Evolutionary conservation across 2,888 invertebrate genomes (phyloP).

Genomic region (Cryptocheilus praepositus): DNA sequence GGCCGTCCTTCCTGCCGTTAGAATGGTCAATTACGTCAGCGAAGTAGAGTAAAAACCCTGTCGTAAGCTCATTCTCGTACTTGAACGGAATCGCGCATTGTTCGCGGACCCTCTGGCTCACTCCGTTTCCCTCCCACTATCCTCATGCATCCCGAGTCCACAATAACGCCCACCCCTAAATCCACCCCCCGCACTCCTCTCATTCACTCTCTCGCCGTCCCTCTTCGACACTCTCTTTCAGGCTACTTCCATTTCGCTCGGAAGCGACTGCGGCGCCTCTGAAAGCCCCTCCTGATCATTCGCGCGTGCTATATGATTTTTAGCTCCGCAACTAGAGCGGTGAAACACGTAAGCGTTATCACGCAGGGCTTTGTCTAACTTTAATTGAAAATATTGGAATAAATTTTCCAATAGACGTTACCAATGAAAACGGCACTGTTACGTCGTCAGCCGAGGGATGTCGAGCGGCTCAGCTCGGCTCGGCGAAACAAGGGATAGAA

Average conservation of each 20-base stretch:
- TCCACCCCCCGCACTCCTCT: neutral
- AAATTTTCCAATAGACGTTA: slow-evolving; percentile 70
- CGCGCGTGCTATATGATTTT: slow-evolving; percentile 67
- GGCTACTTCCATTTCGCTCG: neutral
- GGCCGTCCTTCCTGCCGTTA: slow-evolving; percentile 10
- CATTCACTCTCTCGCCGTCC: neutral
- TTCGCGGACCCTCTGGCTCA: slow-evolving; percentile 20
- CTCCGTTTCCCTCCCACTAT: slow-evolving; percentile 5
- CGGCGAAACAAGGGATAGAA: neutral
- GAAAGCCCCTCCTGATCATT: slow-evolving; percentile 58
- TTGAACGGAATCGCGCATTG: slow-evolving; percentile 39
- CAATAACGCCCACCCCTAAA: neutral
- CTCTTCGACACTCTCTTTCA: neutral
- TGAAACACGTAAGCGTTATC: slow-evolving; percentile 67
- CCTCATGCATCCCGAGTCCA: slow-evolving; percentile 15
- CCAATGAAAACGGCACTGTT: slow-evolving; percentile 36
- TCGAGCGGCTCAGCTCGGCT: slow-evolving; percentile 13
- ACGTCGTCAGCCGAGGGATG: slow-evolving; percentile 29
- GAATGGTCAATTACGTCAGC: slow-evolving; percentile 36
- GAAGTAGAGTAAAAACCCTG: slow-evolving; percentile 29
- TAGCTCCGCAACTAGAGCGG: slow-evolving; percentile 67
- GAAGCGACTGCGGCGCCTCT: slow-evolving; percentile 21
- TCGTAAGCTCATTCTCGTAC: slow-evolving; percentile 31
- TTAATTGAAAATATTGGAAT: slow-evolving; percentile 75
- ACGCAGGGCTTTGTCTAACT: slow-evolving; percentile 70